A percentile compares a stretch with the other conserved stretches of the same genome.
These are phyloP conservation scores for Criorhina ranunculi DNA, from an alignment of 2,888 invertebrate genomes.

Conservation along the genomic window DNA sequence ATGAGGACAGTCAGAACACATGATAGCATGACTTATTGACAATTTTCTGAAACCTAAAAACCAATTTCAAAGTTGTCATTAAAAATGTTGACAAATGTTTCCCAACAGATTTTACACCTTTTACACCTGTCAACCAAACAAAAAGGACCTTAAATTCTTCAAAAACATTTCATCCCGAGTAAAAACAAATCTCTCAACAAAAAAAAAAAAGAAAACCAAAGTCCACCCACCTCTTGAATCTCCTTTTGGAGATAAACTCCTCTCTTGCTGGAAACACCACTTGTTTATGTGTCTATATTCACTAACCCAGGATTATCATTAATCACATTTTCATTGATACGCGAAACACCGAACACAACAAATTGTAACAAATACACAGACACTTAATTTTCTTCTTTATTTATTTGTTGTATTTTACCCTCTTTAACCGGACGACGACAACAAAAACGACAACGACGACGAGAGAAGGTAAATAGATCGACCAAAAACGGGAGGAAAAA, in stretches of 20 bases:
- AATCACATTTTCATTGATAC: constrained; percentile 69
- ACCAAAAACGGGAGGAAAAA: constrained; percentile 23
- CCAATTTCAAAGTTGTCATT: background rate
- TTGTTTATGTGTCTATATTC: constrained; percentile 56
- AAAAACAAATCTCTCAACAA: background rate
- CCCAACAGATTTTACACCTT: background rate
- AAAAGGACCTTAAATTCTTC: too few relatives aligned
- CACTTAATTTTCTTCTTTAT: constrained; percentile 17
- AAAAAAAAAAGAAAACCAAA: constrained; percentile 18
- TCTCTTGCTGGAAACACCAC: background rate
- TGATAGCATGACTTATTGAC: too few relatives aligned
- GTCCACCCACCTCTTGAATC: constrained; percentile 44
- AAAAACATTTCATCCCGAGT: constrained; percentile 37
- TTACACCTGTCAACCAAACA: constrained; percentile 24
- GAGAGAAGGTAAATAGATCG: constrained; percentile 25
- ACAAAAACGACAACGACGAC: too few relatives aligned
- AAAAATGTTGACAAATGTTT: constrained; percentile 20
- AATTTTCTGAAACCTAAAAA: too few relatives aligned
- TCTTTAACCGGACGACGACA: constrained; percentile 4
- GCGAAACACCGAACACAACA: constrained; percentile 21
- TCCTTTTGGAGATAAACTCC: constrained; percentile 10
- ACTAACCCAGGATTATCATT: constrained; percentile 55
- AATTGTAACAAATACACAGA: constrained; percentile 34
- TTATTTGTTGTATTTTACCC: background rate
- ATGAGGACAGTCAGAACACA: too few relatives aligned